Percentiles rank a stretch among this genome's conserved stretches.
These are phyloP conservation scores for Zootermopsis nevadensis DNA, from an alignment of 2,888 invertebrate species.

Conservation along the genomic window DNA sequence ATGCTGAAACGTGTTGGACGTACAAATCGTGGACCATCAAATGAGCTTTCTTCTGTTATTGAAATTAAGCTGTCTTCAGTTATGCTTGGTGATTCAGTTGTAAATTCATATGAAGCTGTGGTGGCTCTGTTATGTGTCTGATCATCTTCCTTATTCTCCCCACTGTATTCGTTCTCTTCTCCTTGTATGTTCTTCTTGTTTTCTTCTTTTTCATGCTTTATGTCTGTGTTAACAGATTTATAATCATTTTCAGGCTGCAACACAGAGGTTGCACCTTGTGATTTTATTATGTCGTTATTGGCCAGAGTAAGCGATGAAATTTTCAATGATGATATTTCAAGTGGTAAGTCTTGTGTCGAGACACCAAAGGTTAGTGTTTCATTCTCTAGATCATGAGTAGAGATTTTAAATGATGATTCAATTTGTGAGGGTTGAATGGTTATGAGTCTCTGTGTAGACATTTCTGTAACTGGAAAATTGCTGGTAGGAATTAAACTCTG, in stretches of 20 bases:
- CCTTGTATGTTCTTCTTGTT: background rate
- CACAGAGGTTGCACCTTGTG: constrained; percentile 10
- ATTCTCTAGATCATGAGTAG: background rate
- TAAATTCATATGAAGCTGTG: background rate
- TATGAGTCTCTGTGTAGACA: background rate
- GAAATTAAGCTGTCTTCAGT: background rate
- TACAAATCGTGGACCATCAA: constrained; percentile 53
- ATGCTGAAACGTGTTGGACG: constrained; percentile 54
- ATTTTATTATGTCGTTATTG: background rate
- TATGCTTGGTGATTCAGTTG: background rate
- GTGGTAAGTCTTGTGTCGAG: background rate
- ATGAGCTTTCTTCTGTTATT: background rate
- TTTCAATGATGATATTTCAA: background rate
- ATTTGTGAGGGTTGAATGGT: constrained; percentile 38
- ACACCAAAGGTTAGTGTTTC: constrained; percentile 12
- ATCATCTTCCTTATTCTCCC: too few species aligned
- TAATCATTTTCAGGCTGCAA: background rate
- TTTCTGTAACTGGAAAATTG: background rate
- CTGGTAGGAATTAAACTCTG: background rate
- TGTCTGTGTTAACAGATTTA: background rate
- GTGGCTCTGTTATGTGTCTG: too few species aligned
- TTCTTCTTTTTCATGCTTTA: background rate
- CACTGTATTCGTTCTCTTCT: background rate
- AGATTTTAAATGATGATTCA: constrained; percentile 46
- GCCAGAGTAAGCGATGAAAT: background rate